Evolutionary conservation across 1,140 invertebrate species (phyloP).

Genomic region (Pogonomyrmex californicus): DNA sequence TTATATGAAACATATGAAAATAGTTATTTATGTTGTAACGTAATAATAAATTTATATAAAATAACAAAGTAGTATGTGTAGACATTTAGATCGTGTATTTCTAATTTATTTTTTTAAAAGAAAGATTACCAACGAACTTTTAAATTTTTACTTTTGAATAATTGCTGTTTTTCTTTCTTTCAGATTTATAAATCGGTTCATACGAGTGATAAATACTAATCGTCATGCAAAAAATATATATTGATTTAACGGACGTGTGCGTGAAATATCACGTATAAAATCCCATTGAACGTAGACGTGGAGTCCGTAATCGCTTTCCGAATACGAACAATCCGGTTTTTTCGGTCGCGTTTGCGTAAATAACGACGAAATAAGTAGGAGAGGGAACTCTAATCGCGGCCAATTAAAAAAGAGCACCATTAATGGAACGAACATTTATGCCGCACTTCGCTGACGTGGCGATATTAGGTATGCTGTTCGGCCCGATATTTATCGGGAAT

Average conservation of each 20-base stretch:
- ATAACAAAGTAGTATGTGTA: background rate
- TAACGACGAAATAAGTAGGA: constrained; percentile 52
- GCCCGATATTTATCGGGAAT: constrained; percentile 54
- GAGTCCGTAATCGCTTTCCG: background rate
- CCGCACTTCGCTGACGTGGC: constrained; percentile 44
- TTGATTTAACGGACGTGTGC: background rate
- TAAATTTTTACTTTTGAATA: background rate
- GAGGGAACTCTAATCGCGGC: constrained; percentile 23
- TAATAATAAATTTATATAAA: constrained; percentile 4
- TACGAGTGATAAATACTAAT: background rate
- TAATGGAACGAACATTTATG: constrained; percentile 69
- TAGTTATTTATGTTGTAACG: background rate
- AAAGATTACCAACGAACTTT: background rate
- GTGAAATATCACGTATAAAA: constrained; percentile 4
- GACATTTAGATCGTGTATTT: background rate
- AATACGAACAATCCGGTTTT: constrained; percentile 42
- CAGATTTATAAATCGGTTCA: background rate
- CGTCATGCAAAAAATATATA: background rate
- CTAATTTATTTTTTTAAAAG: background rate
- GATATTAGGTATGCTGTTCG: constrained; percentile 60
- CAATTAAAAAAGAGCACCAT: constrained; percentile 59
- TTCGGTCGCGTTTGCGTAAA: background rate
- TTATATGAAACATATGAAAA: background rate
- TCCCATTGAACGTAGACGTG: background rate
- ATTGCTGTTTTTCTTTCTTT: background rate